Evolutionary conservation across 2,113 vertebrate genomes (phyloP), one percentile per base, ranked within the genome.

Genomic region (Lepus europaeus): DNA sequence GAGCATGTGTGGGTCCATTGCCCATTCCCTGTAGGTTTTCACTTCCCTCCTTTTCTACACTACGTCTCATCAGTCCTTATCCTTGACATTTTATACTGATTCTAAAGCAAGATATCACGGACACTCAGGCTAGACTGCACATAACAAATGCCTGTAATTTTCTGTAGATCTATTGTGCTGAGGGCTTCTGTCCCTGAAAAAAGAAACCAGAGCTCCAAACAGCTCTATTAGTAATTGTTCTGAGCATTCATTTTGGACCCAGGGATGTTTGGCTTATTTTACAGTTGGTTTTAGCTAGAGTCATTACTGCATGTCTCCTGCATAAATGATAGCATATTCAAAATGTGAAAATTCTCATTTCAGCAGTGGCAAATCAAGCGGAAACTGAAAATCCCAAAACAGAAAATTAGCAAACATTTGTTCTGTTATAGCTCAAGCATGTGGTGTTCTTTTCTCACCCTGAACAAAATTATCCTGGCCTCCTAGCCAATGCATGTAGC

Each of bases 391-490:
- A 97, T 97, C 83, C 95, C 98, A 95, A 93, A 97, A 97, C 49
- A 98, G 96, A 98, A 98, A 98, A 98, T 98, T 97, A 98, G 91
- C 83, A 96, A 98, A 97, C 95, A 88, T 97, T 98, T 98, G 98
- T 98, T 97, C 97, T 96, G 91, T 96, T 96, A 82, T 73, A 96
- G 87, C 90, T 98, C 69, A 96, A 97, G 93, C 86, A 68, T 66
- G 56, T 59, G 92, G 79, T 80, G 73, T 93, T 97, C 93, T 97
- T 95, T 94, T 51, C 59, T 9, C 78, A 77, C 29, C 68, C 19
- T 51, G 69, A 93, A 87, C 82, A 97, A 93, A 95, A 89, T 95
- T 93, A 97, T 95, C 89, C 83, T 91, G 70, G 63, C 95, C 70
- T 98, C 84, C 45, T 95, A 95, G 95, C 87, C 96, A 80, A 72